Conservation (phyloP, 2,888 invertebrate species). For the Dolichomitus sp. region DNA sequence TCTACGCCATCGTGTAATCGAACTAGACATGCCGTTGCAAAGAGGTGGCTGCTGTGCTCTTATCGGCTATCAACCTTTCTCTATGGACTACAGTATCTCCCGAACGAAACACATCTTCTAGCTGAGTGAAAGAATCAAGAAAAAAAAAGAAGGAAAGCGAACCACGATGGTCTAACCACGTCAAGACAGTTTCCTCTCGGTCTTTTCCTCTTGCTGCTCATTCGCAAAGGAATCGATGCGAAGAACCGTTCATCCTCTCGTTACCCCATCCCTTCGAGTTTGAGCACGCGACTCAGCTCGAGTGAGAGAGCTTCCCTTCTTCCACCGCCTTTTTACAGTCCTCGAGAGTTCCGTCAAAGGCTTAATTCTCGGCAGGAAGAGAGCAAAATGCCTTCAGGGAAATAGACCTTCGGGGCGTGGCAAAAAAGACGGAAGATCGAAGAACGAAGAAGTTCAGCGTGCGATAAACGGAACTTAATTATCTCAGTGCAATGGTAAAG, state of each 20-base stretch:
- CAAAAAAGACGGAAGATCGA: conserved; percentile 46
- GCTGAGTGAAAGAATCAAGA: not conserved
- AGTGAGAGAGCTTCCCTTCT: conserved; percentile 26
- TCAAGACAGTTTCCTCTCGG: conserved; percentile 33
- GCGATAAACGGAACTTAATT: conserved; percentile 42
- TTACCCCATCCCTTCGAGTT: conserved; percentile 35
- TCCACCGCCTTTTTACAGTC: conserved; percentile 48
- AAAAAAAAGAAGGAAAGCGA: not conserved
- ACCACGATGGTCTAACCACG: conserved; percentile 20
- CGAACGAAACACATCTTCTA: conserved; percentile 19
- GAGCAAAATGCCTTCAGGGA: conserved; percentile 61
- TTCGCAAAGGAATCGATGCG: conserved; percentile 48
- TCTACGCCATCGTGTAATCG: conserved; percentile 13
- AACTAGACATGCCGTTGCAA: conserved; percentile 12
- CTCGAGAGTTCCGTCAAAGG: conserved; percentile 61
- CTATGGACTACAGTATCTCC: conserved; percentile 7
- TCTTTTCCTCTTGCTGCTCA: conserved; percentile 16
- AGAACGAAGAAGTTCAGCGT: conserved; percentile 49
- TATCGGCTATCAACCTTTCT: conserved; percentile 41
- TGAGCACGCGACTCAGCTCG: conserved; percentile 41
- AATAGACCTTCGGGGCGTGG: conserved; percentile 43
- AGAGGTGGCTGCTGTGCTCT: conserved; percentile 17
- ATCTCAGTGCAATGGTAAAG: conserved; percentile 23
- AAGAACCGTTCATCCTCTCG: conserved; percentile 44
- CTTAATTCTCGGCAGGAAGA: conserved; percentile 63